Base-by-base conservation (phyloP, 2,888 invertebrate genomes). In the Acleris sparsana region DNA sequence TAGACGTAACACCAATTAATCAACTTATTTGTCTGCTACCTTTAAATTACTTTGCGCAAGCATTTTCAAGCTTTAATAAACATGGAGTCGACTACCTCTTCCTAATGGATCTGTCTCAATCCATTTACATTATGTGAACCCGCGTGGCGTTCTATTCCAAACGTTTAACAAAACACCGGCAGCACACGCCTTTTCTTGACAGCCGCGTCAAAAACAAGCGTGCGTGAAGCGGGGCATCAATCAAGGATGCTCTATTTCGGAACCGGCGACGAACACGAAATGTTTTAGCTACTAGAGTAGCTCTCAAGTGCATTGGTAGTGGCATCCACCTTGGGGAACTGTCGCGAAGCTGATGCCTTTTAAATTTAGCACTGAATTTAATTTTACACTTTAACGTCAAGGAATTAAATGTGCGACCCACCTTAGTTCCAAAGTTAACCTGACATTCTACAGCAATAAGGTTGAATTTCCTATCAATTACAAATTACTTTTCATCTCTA, bases 211-310 rank as follows among this genome's bases (percentile, higher is more conserved):
- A 86, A 89, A 86, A 86, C 86, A 80, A 84, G 80, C 84, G 86
- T 78, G 83, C 83, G 82, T 84, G 86, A 80, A 81, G 83, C 85
- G 79, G 77, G 80, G 85, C 88, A 90, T 91, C 89, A 89, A 90
- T 91, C 89, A 89, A 77, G 73, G 61, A 48, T 66, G 65, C 80
- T 84, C 84, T 88, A 89, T 91, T 89, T 89, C 83, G 77, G 78
- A 82, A 78, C 74, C 72, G 75, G 75, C 79, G 74, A 78, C 75
- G 78, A 77, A 77, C 80, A 80, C 53, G 39, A 60, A 56, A 52
- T 44, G 56, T 48, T 48, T 48, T 13, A 29, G 44, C 33, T 62
- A 29, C 62, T 25, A 39, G 48, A 52, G 57, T 61, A 62, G n/a
- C 48, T 46, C 61, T 61, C 56, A 57, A 62, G 66, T 57, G 62